A percentile compares a stretch with the other conserved stretches of the same genome.
phyloP scores from a whole-genome alignment of 2,888 invertebrate species.

The Autographa pulchrina region DNA sequence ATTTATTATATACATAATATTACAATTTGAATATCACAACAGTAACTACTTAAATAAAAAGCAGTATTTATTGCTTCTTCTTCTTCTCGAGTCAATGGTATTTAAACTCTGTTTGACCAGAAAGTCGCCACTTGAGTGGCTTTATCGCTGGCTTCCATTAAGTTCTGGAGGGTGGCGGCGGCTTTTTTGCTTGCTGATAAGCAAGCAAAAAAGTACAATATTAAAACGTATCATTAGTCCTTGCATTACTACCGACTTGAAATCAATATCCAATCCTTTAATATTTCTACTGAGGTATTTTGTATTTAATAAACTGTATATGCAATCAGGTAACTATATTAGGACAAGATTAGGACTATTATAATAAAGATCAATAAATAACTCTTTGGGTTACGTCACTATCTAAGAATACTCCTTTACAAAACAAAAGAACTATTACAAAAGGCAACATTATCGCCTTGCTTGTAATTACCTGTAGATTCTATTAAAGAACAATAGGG shows the following conservation, averaged over 20 bases:
- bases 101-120: too few relatives aligned
- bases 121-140: too few relatives aligned
- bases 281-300: background rate
- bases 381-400: background rate
- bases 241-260: background rate
- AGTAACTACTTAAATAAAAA: too few relatives aligned
- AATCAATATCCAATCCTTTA: background rate
- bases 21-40: too few relatives aligned
- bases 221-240: too few relatives aligned
- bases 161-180: too few relatives aligned
- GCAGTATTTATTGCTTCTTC: too few relatives aligned
- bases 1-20: too few relatives aligned
- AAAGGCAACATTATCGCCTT: background rate
- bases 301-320: background rate
- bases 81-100: too few relatives aligned
- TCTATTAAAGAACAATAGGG: background rate
- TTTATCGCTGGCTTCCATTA: too few relatives aligned
- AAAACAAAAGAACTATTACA: constrained; percentile 1
- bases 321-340: background rate
- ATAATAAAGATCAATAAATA: background rate
- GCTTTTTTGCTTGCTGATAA: too few relatives aligned
- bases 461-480: background rate
- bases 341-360: background rate
- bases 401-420: background rate
- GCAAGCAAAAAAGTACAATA: too few relatives aligned